phyloP scores from a whole-genome alignment of 1,140 invertebrate species.

The Microplitis mediator region DNA sequence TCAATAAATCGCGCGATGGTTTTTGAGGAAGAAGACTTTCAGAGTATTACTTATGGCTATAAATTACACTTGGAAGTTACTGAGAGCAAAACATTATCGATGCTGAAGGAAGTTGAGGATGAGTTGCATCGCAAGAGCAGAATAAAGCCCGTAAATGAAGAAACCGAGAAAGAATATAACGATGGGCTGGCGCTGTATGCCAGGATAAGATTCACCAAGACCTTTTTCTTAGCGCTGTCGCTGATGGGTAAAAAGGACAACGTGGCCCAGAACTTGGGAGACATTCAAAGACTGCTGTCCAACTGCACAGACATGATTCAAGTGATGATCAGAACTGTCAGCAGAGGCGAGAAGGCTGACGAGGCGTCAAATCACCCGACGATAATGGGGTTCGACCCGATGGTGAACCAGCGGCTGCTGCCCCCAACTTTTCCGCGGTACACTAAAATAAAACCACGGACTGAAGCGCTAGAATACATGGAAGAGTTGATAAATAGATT shows the following conservation, averaged over 20 bases:
- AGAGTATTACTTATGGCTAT: conserved; percentile 92
- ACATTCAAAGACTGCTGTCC: conserved; percentile 71
- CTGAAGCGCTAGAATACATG: conserved; percentile 85
- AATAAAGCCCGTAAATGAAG: conserved; percentile 63
- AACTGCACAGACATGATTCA: conserved; percentile 80
- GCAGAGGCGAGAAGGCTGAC: conserved; percentile 76
- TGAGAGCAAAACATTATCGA: conserved; percentile 79
- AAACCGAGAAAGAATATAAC: conserved; percentile 59
- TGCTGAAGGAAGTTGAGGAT: conserved; percentile 91
- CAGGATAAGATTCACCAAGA: conserved; percentile 83
- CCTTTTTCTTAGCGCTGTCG: conserved; percentile 82
- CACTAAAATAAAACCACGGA: conserved; percentile 86
- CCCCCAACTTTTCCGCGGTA: conserved; percentile 98
- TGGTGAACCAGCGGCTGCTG: conserved; percentile 91
- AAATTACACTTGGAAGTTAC: conserved; percentile 82
- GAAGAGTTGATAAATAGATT: conserved; percentile 80
- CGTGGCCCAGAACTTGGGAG: conserved; percentile 63
- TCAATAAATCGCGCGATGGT: conserved; percentile 87
- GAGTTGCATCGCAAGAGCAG: conserved; percentile 80
- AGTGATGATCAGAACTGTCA: conserved; percentile 77
- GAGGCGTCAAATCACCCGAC: conserved; percentile 65
- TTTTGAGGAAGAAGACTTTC: conserved; percentile 95
- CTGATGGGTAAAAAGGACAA: conserved; percentile 70
- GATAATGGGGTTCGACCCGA: conserved; percentile 90
- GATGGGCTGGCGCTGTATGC: conserved; percentile 74